Percentiles rank a stretch among this genome's conserved stretches.
These are phyloP conservation scores for Pocillopora grandis DNA, from an alignment of 92 coral and sea anemone genomes.

Conservation along the genomic window DNA sequence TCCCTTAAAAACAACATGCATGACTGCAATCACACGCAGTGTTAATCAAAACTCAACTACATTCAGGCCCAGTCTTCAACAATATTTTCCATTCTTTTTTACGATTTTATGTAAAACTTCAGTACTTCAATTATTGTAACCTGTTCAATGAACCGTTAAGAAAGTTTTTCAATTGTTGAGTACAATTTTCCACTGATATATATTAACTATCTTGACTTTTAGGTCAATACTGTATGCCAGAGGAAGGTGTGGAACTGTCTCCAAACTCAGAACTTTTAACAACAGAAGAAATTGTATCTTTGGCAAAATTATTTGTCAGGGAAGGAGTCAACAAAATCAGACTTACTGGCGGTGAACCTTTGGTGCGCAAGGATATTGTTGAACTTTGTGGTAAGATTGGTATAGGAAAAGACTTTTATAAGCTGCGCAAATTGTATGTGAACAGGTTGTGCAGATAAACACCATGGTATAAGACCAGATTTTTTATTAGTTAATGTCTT, in stretches of 20 bases:
- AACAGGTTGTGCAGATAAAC: too few relatives aligned
- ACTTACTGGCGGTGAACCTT: constrained; percentile 96
- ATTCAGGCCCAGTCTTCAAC: too few relatives aligned
- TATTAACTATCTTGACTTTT: not conserved
- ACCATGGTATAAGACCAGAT: too few relatives aligned
- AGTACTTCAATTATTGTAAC: not conserved
- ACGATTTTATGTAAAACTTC: not conserved
- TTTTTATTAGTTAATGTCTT: too few relatives aligned
- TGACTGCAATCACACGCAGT: not conserved
- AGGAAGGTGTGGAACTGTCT: constrained; percentile 81
- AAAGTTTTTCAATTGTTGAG: too few relatives aligned
- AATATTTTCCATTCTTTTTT: not conserved
- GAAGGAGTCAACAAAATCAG: constrained; percentile 94
- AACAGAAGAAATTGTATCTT: constrained; percentile 69
- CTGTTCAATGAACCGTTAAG: not conserved
- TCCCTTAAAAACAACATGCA: too few relatives aligned
- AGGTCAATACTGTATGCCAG: constrained; percentile 99
- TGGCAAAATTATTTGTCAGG: constrained; percentile 88
- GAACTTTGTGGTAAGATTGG: constrained; percentile 81
- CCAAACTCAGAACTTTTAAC: constrained; percentile 75
- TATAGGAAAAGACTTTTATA: too few relatives aligned
- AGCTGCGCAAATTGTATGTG: too few relatives aligned
- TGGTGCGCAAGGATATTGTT: constrained; percentile 89
- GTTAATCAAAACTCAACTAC: not conserved
- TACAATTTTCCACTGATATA: too few relatives aligned